Evolutionary conservation across 2,113 vertebrate species (phyloP).

Genomic region (Xenopus laevis): DNA sequence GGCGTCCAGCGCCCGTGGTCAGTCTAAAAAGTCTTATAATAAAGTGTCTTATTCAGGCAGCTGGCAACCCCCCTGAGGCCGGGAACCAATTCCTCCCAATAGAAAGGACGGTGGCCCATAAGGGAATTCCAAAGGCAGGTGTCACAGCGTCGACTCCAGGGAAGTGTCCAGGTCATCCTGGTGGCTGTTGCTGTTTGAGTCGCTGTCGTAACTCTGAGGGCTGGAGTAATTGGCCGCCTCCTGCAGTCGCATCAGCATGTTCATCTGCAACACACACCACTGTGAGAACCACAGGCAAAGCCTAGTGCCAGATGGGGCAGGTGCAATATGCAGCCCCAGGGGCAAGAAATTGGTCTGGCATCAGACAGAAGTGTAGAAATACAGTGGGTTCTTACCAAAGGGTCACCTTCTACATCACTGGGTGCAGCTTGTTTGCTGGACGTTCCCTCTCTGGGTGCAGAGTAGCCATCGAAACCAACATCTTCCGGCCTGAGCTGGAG

Average conservation of each 20-base stretch:
- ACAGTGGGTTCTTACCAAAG: conserved; percentile 75
- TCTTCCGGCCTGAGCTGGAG: conserved; percentile 93
- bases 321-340: no score
- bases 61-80: conserved; percentile 8
- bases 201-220: conserved; percentile 95
- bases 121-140: background rate
- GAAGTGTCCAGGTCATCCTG: conserved; percentile 92
- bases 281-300: no score
- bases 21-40: conserved; percentile 49
- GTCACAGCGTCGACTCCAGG: conserved; percentile 89
- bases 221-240: conserved; percentile 94
- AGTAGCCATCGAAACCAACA: conserved; percentile 91
- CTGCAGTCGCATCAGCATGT: conserved; percentile 95
- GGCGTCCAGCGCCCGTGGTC: conserved; percentile 73
- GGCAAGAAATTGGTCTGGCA: no score
- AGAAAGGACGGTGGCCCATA: no score
- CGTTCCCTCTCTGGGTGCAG: conserved; percentile 77
- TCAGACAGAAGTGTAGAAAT: no score
- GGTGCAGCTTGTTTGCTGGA: conserved; percentile 78
- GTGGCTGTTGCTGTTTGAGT: conserved; percentile 95
- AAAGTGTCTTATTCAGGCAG: conserved; percentile 64
- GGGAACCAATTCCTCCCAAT: background rate
- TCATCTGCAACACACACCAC: conserved; percentile 75
- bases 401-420: conserved; percentile 87
- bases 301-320: no score